Percentiles rank a stretch among this genome's conserved stretches.
phyloP scores from a whole-genome alignment of 2,888 invertebrate genomes.

The Keiferia lycopersicella region DNA sequence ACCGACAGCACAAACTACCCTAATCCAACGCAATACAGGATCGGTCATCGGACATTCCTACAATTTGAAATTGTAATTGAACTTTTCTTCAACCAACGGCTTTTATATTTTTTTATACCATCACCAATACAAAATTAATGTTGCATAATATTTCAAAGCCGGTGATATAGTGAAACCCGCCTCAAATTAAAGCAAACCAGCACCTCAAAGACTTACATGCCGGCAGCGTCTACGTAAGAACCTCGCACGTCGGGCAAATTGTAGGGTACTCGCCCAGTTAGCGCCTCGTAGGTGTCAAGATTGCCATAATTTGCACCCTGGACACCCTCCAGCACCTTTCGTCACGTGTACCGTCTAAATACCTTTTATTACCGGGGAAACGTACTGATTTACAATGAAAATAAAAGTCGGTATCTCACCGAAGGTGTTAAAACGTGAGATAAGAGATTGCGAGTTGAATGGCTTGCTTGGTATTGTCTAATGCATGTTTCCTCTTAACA shows the following conservation, averaged over 20 bases:
- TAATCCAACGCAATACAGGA: no score
- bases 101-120: no score
- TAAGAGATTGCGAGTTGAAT: constrained; percentile 10
- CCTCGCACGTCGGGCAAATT: constrained; percentile 69
- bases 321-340: constrained; percentile 64
- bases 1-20: no score
- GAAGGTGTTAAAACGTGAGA: constrained; percentile 39
- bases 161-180: constrained; percentile 30
- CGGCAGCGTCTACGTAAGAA: constrained; percentile 42
- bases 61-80: no score
- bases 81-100: no score
- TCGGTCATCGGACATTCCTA: no score
- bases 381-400: constrained; percentile 60
- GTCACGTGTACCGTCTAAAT: constrained; percentile 75
- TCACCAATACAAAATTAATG: background rate
- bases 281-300: constrained; percentile 80
- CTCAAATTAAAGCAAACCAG: constrained; percentile 59
- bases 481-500: constrained; percentile 4
- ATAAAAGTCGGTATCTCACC: constrained; percentile 49
- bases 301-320: constrained; percentile 78
- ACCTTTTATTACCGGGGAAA: constrained; percentile 65
- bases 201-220: constrained; percentile 44
- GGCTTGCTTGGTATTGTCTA: no score
- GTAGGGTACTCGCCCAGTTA: constrained; percentile 71
- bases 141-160: background rate